Evolutionary conservation across 2,113 vertebrate species (phyloP).

Genomic region (Hydropotes inermis): DNA sequence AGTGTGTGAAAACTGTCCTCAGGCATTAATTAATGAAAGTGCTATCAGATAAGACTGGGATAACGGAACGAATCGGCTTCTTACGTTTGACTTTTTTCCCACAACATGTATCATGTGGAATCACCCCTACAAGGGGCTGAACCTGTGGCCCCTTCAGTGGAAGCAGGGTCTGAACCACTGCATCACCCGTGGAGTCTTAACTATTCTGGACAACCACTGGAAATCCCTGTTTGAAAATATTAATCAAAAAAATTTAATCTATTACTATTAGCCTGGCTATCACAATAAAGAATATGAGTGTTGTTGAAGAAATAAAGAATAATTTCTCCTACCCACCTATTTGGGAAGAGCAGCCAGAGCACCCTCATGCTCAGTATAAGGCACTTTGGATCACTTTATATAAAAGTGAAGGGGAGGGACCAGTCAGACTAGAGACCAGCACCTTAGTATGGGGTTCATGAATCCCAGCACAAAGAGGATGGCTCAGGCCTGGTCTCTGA

Average conservation of each 20-base stretch:
- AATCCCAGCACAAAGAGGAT: background rate
- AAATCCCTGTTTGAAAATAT: conserved; percentile 36
- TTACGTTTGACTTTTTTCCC: background rate
- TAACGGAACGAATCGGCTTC: background rate
- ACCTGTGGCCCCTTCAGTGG: background rate
- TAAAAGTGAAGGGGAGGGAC: background rate
- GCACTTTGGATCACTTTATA: background rate
- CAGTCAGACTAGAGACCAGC: background rate
- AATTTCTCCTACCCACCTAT: background rate
- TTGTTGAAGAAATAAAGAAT: conserved; percentile 20
- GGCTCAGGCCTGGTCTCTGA: background rate
- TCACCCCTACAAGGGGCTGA: background rate
- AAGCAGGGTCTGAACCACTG: background rate
- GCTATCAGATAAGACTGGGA: conserved; percentile 27
- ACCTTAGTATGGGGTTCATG: background rate
- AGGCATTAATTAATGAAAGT: conserved; percentile 48
- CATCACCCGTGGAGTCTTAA: background rate
- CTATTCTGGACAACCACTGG: background rate
- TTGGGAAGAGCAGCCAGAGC: background rate
- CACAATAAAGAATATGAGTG: background rate
- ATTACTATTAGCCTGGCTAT: background rate
- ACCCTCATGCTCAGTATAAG: background rate
- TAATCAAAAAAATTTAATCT: conserved; percentile 28
- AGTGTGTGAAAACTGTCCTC: background rate
- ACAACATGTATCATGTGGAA: background rate